These are phyloP conservation scores for Cyrtonyx montezumae DNA, from an alignment of 2,113 vertebrate species.

Conservation along the genomic window DNA sequence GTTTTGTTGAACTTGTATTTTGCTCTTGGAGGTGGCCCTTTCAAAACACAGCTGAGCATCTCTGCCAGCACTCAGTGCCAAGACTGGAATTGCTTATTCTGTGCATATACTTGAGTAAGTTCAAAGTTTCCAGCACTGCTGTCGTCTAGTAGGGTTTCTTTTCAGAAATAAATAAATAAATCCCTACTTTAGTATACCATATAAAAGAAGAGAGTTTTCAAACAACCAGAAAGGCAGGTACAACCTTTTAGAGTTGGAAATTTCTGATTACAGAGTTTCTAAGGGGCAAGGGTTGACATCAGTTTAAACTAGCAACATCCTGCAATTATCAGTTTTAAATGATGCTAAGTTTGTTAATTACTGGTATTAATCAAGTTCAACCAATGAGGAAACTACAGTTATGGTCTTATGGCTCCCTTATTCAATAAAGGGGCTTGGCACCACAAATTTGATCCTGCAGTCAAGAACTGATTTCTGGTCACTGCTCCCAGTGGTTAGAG, in stretches of 20 bases:
- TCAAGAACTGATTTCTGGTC: not conserved
- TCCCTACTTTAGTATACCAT: not conserved
- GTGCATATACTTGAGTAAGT: not conserved
- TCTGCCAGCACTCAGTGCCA: not conserved
- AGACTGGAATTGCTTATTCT: not conserved
- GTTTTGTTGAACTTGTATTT: not conserved
- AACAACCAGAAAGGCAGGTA: not conserved
- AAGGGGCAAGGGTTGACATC: not conserved
- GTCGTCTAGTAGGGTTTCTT: not conserved
- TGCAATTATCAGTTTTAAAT: not conserved
- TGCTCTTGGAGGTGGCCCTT: conserved; percentile 40
- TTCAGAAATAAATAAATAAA: conserved; percentile 4
- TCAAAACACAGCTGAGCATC: conserved; percentile 27
- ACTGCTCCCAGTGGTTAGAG: not conserved
- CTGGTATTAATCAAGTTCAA: not conserved
- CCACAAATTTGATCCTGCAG: not conserved
- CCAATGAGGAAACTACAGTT: not conserved
- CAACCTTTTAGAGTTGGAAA: not conserved
- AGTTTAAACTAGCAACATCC: not conserved
- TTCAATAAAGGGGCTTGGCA: not conserved
- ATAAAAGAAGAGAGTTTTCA: not conserved
- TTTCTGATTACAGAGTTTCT: not conserved
- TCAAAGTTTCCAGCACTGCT: conserved; percentile 24
- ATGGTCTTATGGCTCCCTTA: not conserved
- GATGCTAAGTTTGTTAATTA: not conserved